Evolutionary conservation across 2,888 invertebrate genomes (phyloP).

Genomic region (Phyto melanocephala): DNA sequence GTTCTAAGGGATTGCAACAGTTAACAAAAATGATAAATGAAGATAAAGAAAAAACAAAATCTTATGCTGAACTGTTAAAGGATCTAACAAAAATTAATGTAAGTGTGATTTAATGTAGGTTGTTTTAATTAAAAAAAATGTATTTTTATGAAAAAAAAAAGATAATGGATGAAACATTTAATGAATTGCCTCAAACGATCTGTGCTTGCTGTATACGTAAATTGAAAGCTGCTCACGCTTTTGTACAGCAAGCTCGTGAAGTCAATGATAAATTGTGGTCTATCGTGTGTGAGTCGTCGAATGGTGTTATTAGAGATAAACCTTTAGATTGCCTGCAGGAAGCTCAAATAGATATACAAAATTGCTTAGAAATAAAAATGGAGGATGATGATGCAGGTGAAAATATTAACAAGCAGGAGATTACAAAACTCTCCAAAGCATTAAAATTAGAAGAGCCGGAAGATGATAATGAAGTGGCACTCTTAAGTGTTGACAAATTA

Average conservation of each 20-base stretch:
- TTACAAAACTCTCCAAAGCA: background rate
- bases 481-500: background rate
- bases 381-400: slow-evolving; percentile 1
- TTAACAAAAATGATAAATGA: slow-evolving; percentile 42
- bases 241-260: slow-evolving; percentile 40
- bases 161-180: slow-evolving; percentile 26
- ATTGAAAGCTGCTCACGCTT: slow-evolving; percentile 38
- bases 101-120: background rate
- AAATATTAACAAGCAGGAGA: background rate
- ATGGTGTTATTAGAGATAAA: slow-evolving; percentile 12
- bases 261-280: slow-evolving; percentile 39
- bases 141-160: background rate
- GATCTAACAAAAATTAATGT: slow-evolving; percentile 47
- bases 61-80: slow-evolving; percentile 47
- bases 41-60: slow-evolving; percentile 31
- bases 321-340: slow-evolving; percentile 54
- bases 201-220: slow-evolving; percentile 46
- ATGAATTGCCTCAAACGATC: slow-evolving; percentile 31
- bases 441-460: slow-evolving; percentile 14
- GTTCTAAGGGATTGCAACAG: slow-evolving; percentile 47
- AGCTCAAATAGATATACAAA: slow-evolving; percentile 56
- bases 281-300: background rate
- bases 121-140: too few relatives aligned
- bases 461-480: background rate
- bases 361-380: slow-evolving; percentile 56